Conservation (phyloP, 2,113 vertebrate species). For the Pithys albifrons region DNA sequence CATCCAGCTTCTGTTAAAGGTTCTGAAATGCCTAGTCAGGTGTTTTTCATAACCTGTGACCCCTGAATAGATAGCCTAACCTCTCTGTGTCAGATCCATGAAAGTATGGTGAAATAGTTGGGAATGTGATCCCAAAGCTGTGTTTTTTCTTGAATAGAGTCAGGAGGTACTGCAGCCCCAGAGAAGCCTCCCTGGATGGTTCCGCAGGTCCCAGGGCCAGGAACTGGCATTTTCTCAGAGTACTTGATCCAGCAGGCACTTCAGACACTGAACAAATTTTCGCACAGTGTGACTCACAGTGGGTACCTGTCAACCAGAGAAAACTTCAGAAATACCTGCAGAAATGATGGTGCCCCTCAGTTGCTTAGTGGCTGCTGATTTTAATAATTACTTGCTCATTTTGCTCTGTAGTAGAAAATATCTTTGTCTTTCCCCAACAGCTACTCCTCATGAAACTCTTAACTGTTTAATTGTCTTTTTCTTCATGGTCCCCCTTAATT, state of each 20-base stretch:
- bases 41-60: neutral
- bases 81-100: neutral
- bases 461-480: neutral
- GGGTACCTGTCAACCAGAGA: neutral
- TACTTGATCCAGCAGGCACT: neutral
- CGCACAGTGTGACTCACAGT: neutral
- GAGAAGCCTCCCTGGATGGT: neutral
- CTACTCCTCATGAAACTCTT: neutral
- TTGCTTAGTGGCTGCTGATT: neutral
- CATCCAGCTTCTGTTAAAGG: slow-evolving; percentile 51
- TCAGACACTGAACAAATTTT: neutral
- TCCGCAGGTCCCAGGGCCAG: neutral
- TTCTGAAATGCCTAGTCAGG: slow-evolving; percentile 51
- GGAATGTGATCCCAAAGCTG: neutral
- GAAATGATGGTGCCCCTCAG: neutral
- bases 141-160: neutral
- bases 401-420: neutral
- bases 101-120: neutral
- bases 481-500: neutral
- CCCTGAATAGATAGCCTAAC: neutral
- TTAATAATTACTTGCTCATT: neutral
- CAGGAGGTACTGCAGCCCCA: neutral
- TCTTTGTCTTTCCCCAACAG: neutral
- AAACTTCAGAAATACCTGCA: neutral
- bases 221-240: neutral